phyloP scores from a whole-genome alignment of 1,140 invertebrate genomes.

The Uloborus diversus region DNA sequence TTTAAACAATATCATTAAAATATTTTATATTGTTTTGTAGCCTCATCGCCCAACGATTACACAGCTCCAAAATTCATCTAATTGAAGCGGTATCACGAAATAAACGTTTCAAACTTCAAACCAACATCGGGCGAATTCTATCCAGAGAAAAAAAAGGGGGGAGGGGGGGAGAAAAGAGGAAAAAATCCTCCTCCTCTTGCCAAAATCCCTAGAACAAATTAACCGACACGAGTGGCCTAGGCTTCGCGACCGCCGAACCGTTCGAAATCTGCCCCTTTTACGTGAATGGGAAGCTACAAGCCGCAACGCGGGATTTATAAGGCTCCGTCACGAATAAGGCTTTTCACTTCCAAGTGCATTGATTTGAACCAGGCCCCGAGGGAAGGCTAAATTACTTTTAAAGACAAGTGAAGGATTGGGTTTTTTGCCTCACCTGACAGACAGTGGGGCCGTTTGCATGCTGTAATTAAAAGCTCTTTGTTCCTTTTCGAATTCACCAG shows the following conservation, averaged over 20 bases:
- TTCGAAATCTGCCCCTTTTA: slow-evolving; percentile 32
- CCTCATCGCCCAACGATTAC: no score
- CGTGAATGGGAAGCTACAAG: slow-evolving; percentile 50
- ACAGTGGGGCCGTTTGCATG: slow-evolving; percentile 29
- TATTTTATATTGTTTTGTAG: no score
- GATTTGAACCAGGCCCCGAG: neutral
- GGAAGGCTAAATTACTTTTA: slow-evolving; percentile 55
- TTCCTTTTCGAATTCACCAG: no score
- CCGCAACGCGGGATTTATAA: slow-evolving; percentile 46
- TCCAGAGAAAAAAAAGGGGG: no score
- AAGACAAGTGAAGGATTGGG: slow-evolving; percentile 44
- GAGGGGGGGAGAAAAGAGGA: no score
- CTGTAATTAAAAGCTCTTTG: slow-evolving; percentile 54
- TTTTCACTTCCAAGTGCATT: no score
- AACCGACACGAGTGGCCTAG: slow-evolving; percentile 34
- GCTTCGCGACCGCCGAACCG: slow-evolving; percentile 40
- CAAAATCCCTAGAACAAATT: slow-evolving; percentile 55
- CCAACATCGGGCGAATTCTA: neutral
- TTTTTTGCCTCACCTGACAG: slow-evolving; percentile 52
- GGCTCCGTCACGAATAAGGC: no score
- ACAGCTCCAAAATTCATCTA: no score
- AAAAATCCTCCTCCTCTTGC: slow-evolving; percentile 12
- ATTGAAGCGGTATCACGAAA: no score
- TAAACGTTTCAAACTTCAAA: slow-evolving; percentile 7
- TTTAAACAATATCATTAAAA: no score